Base-by-base conservation (phyloP, 2,888 invertebrate genomes). In the Erpobdella octoculata region DNA sequence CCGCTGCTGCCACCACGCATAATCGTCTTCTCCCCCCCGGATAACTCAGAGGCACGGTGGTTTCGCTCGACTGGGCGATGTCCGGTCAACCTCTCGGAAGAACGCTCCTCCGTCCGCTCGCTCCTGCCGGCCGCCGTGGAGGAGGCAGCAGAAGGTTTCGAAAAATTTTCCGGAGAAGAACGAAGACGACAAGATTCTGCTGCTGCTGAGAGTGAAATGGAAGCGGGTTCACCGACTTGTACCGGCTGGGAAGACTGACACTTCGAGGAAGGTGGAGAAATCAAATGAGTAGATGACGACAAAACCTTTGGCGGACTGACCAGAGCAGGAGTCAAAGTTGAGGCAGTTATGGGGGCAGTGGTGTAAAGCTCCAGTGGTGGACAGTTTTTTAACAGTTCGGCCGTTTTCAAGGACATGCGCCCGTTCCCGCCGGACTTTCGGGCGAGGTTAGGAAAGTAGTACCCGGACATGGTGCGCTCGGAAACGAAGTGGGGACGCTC, bases 321-420 rank as follows among this genome's bases (percentile, higher is more conserved):
- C 12, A 9, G 41, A 18, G 37, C 21, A 6, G 67, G 21, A 9
- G 67, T 21, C 21, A 46, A 67, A 3, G 53, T 53, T 28, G 28
- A 25, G 5, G n/a, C 53, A 12, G 41, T 33, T 28, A 69, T 58
- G 21, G 69, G 69, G 31, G 69, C 38, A 18, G 69, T 58, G n/a
- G 58, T 69, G 69, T 69, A 69, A 8, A 69, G n/a, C 35, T 69
- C 69, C 5, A 69, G 69, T 0, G 69, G 35, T 33, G 69, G 58
- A 58, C 69, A 69, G n/a, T 69, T 53, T 37, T 69, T 58, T 15
- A 69, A 58, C 69, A 58, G n/a, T 8, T 69, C 69, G 25, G 31
- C 38, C 28, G 37, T 67, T 31, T 58, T 69, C 5, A 58, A 31
- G 21, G 69, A 53, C 53, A 58, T 28, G 18, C 69, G 48, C n/a